Base-by-base conservation (phyloP, 1,140 invertebrate species). In the Hypothenemus hampei region DNA sequence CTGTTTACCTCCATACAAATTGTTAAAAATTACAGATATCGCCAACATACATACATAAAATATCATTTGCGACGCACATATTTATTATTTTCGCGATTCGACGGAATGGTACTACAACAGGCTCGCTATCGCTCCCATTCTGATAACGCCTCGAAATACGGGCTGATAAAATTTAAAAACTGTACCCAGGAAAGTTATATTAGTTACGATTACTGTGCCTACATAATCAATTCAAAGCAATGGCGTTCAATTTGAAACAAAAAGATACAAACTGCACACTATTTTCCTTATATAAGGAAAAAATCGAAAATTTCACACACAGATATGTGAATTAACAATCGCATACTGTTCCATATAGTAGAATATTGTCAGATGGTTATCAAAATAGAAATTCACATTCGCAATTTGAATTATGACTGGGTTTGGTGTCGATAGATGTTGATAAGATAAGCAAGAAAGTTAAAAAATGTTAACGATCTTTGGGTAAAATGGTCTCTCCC, bases 381-480 rank as follows among this genome's bases (percentile, higher is more conserved):
- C n/a, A n/a, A n/a, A n/a, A n/a, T n/a, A n/a, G n/a, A n/a, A n/a
- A n/a, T n/a, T n/a, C n/a, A n/a, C 35, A 37, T 37, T 37, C 16
- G 35, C 15, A 37, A 13, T 37, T 11, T 11, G 35, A 37, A 37
- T 37, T 37, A 37, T 16, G n/a, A n/a, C n/a, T n/a, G n/a, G n/a
- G n/a, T n/a, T n/a, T n/a, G 13, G 35, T 37, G 35, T 37, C 18
- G 35, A 37, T 37, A 37, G 35, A 37, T 37, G 13, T 13, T 15
- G 35, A 37, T 37, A 15, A 37, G 35, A 37, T 37, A 37, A 37
- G 7, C 15, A 16, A 7, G 35, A 37, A n/a, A n/a, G 35, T n/a
- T 37, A 37, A 37, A n/a, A 37, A 37, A 37, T 37, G 35, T 37
- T 37, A 37, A 37, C 18, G 35, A 37, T 37, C 35, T 37, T 16